phyloP scores from a whole-genome alignment of 2,888 invertebrate genomes.

The Dynastes hyllus region DNA sequence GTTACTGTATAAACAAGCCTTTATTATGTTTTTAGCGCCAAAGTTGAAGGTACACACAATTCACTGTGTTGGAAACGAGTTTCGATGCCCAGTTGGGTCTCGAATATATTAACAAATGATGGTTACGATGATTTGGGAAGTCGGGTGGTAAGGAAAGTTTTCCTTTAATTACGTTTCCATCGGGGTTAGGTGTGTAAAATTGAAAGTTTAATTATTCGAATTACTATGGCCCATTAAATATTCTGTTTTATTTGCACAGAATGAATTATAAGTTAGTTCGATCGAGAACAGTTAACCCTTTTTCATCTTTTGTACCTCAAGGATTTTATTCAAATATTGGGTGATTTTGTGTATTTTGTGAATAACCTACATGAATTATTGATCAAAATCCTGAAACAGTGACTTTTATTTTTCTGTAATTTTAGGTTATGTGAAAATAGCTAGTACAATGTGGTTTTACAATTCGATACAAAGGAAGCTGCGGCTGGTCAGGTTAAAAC shows the following conservation, averaged over 20 bases:
- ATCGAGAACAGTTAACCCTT: no score
- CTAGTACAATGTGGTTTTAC: no score
- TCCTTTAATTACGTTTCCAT: slow-evolving; percentile 38
- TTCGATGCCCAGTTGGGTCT: slow-evolving; percentile 34
- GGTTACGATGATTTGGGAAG: slow-evolving; percentile 37
- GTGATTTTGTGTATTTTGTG: no score
- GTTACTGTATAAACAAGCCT: slow-evolving; percentile 58
- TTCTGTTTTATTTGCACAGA: neutral
- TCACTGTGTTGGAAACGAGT: slow-evolving; percentile 32
- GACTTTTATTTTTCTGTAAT: no score
- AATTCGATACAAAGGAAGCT: no score
- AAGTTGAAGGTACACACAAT: slow-evolving; percentile 48
- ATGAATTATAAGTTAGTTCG: neutral
- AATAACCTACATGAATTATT: no score
- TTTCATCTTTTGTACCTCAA: no score
- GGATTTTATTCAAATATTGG: no score
- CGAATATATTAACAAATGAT: slow-evolving; percentile 45
- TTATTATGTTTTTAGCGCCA: slow-evolving; percentile 62
- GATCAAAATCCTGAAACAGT: no score
- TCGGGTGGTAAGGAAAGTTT: slow-evolving; percentile 25
- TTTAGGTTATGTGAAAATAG: no score
- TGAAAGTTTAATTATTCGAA: slow-evolving; percentile 34
- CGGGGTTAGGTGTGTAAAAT: slow-evolving; percentile 15
- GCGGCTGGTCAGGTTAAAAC: no score
- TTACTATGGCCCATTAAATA: slow-evolving; percentile 21